phyloP scores from a whole-genome alignment of 1,140 invertebrate genomes.

The Oryctes rhinoceros region DNA sequence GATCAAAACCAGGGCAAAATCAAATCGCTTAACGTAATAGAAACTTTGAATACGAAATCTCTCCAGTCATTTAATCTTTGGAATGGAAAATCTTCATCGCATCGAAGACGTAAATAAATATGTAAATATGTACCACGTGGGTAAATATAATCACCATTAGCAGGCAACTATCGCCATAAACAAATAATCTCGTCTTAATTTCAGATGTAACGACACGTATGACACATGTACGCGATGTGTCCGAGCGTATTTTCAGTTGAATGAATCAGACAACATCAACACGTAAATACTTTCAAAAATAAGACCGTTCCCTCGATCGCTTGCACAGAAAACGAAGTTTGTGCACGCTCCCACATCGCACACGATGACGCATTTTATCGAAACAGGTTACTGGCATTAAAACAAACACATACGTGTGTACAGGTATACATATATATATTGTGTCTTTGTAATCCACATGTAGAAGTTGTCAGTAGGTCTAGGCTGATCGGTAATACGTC shows the following conservation, averaged over 20 bases:
- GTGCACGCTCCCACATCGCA: neutral
- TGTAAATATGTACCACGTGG: slow-evolving; percentile 47
- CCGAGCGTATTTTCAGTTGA: neutral
- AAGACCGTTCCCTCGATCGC: neutral
- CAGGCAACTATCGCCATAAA: too few species aligned
- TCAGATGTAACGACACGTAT: too few species aligned
- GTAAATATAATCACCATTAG: too few species aligned
- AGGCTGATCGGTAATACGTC: neutral
- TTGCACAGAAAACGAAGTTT: neutral
- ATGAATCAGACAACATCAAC: neutral
- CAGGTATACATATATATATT: neutral
- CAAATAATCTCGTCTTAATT: too few species aligned
- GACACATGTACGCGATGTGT: neutral
- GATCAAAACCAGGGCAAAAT: too few species aligned
- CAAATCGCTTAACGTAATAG: too few species aligned
- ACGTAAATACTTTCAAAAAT: neutral
- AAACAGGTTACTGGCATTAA: slow-evolving; percentile 9
- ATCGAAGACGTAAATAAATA: slow-evolving; percentile 56
- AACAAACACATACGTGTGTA: neutral
- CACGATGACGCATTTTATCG: neutral
- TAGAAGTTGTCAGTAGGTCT: neutral
- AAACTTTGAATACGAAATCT: too few species aligned
- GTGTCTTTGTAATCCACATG: neutral
- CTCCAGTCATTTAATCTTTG: too few species aligned
- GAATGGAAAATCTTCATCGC: too few species aligned